phyloP scores from a whole-genome alignment of 2,888 invertebrate genomes.

The Agapostemon virescens region DNA sequence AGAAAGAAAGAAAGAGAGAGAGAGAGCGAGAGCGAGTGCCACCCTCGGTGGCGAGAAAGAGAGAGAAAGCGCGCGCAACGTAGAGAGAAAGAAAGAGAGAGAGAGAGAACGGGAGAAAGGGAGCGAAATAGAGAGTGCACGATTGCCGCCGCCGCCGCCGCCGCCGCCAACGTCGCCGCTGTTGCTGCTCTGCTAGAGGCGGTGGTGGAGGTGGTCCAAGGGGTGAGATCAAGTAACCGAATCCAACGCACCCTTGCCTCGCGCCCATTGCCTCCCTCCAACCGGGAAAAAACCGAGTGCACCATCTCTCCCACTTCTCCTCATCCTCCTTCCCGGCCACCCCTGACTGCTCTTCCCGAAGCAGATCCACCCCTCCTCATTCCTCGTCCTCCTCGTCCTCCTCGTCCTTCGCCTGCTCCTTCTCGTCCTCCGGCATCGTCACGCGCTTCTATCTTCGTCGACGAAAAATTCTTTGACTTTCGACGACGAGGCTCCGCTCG shows the following conservation, averaged over 20 bases:
- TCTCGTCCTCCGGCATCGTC: background rate
- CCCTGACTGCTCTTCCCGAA: slow-evolving; percentile 66
- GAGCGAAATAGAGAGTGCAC: slow-evolving; percentile 52
- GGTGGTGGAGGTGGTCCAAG: slow-evolving; percentile 67
- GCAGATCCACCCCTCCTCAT: slow-evolving; percentile 52
- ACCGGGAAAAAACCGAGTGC: slow-evolving; percentile 72
- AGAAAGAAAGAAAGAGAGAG: slow-evolving; percentile 38
- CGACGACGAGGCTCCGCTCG: slow-evolving; percentile 32
- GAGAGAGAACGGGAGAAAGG: slow-evolving; percentile 2
- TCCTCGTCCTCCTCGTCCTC: slow-evolving; percentile 22
- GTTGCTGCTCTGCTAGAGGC: slow-evolving; percentile 58
- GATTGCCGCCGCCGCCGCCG: slow-evolving; percentile 49
- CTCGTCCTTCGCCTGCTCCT: slow-evolving; percentile 17
- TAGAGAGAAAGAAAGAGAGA: slow-evolving; percentile 32
- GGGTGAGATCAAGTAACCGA: slow-evolving; percentile 79
- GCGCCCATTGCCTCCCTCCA: slow-evolving; percentile 63
- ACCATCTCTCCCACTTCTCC: slow-evolving; percentile 68
- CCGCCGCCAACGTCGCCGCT: slow-evolving; percentile 41
- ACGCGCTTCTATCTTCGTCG: slow-evolving; percentile 49
- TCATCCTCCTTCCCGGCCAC: slow-evolving; percentile 50
- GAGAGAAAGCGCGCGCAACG: slow-evolving; percentile 22
- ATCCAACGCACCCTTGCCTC: slow-evolving; percentile 78
- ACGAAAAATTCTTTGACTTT: slow-evolving; percentile 63
- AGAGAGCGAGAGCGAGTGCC: background rate
- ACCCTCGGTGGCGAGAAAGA: slow-evolving; percentile 27